Evolutionary conservation across 2,888 invertebrate species (phyloP).

Genomic region (Helicoverpa assulta): DNA sequence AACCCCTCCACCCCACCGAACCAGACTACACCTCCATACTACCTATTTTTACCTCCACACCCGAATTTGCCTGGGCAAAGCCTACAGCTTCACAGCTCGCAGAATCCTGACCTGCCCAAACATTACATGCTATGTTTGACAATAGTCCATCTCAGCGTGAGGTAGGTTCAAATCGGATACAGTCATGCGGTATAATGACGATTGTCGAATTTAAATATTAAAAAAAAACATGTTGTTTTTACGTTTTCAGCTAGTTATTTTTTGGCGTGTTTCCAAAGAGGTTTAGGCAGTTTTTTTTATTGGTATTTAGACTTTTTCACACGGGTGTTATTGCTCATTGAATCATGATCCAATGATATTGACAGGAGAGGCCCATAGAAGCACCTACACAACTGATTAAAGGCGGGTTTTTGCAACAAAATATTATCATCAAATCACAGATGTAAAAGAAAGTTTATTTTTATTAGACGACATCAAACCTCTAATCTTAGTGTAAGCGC

Average conservation of each 20-base stretch:
- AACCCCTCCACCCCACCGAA: slow-evolving; percentile 64
- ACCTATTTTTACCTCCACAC: slow-evolving; percentile 80
- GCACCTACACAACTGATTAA: background rate
- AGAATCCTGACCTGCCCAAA: slow-evolving; percentile 78
- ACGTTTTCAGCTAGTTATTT: slow-evolving; percentile 37
- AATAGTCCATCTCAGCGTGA: slow-evolving; percentile 34
- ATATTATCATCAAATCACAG: background rate
- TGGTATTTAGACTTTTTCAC: slow-evolving; percentile 19
- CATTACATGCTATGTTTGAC: slow-evolving; percentile 29
- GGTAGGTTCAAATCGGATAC: slow-evolving; percentile 54
- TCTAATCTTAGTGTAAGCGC: background rate
- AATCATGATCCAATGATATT: background rate
- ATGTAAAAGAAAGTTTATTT: background rate
- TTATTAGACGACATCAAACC: background rate
- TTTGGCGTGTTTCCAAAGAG: slow-evolving; percentile 46
- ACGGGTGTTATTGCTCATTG: slow-evolving; percentile 7
- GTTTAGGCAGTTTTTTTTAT: slow-evolving; percentile 31
- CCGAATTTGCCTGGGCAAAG: slow-evolving; percentile 80
- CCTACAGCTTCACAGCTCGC: slow-evolving; percentile 51
- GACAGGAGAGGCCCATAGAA: background rate
- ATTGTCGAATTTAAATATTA: slow-evolving; percentile 43
- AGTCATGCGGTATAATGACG: slow-evolving; percentile 42
- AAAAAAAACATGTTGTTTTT: slow-evolving; percentile 45
- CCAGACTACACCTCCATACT: slow-evolving; percentile 65
- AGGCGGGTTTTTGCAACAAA: background rate